These are phyloP conservation scores for Muntiacus muntjak DNA, from an alignment of 2,113 vertebrate genomes.

Conservation along the genomic window DNA sequence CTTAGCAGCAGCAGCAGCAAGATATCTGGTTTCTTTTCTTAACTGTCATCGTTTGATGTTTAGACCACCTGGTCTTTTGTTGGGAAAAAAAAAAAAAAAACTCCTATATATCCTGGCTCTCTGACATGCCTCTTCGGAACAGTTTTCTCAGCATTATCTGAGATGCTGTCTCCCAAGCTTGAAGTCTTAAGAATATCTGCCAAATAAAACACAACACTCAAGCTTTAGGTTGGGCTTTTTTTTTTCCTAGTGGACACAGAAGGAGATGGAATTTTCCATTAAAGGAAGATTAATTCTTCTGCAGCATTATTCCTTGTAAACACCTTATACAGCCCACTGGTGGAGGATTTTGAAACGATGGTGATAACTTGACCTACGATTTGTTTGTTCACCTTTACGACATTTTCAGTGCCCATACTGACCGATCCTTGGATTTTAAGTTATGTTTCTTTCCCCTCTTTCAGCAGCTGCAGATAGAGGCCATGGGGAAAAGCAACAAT, in stretches of 20 bases:
- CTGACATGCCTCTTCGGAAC: not conserved
- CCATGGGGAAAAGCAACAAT: not conserved
- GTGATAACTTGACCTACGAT: not conserved
- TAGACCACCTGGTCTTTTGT: not conserved
- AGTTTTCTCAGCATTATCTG: not conserved
- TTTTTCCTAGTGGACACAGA: not conserved
- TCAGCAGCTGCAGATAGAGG: not conserved
- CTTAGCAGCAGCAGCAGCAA: no score
- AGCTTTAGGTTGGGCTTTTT: not conserved
- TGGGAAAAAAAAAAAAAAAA: not conserved
- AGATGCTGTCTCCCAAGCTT: not conserved
- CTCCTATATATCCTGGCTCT: not conserved
- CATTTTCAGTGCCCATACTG: not conserved
- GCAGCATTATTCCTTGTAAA: not conserved
- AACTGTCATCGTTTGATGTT: not conserved
- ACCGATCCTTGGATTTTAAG: not conserved
- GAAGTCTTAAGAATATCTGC: not conserved
- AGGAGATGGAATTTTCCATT: not conserved
- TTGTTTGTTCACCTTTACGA: not conserved
- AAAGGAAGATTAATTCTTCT: not conserved
- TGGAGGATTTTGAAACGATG: not conserved
- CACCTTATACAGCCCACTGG: fast-evolving
- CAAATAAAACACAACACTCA: not conserved
- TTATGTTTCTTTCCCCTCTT: not conserved
- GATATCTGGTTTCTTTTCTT: not conserved